Evolutionary conservation across 2,888 invertebrate species (phyloP), one percentile per base, ranked within the genome.

Genomic region (Dexiosoma caninum): DNA sequence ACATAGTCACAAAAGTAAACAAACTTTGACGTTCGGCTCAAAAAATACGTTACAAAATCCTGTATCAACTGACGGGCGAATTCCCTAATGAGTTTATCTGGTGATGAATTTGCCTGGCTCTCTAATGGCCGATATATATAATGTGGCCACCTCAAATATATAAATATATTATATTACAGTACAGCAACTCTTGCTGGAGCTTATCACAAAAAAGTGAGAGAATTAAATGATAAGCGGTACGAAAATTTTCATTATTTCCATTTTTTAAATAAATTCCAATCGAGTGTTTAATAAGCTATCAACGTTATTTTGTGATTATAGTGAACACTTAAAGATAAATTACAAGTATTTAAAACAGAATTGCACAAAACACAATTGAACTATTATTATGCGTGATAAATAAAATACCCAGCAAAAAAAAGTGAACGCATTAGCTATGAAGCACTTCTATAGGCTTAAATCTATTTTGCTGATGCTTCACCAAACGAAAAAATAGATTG

Each of bases 191-290:
- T 27, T 27, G 1, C 0, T 60, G 37, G 19, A 46, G 10, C 51
- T 72, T 67, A 78, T 72, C 60, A 72, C 53, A 62, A 62, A 40
- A 60, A 32, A n/a, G n/a, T 40, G 27, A 2, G 16, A 32, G 12
- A 32, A 10, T 19, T 19, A 12, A 9, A 27, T 2, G n/a, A n/a
- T 32, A 46, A 62, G 44, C 27, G 16, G 44, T 16, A 16, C 10
- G 21, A n/a, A 57, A 30, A 32, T 9, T 49, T 0, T 51, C 19
- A 23, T 19, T 55, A 35, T 10, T n/a, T 55, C n/a, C 3, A 3
- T 16, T 51, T 66, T 21, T 53, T 23, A 5, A 27, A 59, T 42
- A 30, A 62, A 46, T 78, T 60, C 9, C 6, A 16, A 4, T 19
- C 12, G 35, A 35, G 55, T 35, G 5, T 19, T 23, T 37, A 37